These are phyloP conservation scores for Brachyistius frenatus DNA, from an alignment of 2,113 vertebrate species.

Conservation along the genomic window DNA sequence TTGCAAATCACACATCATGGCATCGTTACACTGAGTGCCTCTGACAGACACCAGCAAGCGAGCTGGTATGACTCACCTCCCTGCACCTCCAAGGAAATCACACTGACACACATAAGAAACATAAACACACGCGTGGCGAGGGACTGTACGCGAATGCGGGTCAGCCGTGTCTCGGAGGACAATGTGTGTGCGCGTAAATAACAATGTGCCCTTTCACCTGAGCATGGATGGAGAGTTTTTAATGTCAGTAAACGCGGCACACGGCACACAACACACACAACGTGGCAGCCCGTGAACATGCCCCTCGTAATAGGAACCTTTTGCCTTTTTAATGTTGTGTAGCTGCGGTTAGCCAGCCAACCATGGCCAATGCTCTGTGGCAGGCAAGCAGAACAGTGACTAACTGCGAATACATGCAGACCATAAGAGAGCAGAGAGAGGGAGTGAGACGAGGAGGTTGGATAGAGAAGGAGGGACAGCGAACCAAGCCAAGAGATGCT, in stretches of 20 bases:
- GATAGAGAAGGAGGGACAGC: constrained; percentile 19
- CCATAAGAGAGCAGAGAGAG: constrained; percentile 44
- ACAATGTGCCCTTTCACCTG: constrained; percentile 54
- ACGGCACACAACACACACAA: constrained; percentile 15
- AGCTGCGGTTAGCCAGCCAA: constrained; percentile 65
- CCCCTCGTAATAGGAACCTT: constrained; percentile 23
- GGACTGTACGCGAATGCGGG: constrained; percentile 23
- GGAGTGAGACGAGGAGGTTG: constrained; percentile 4
- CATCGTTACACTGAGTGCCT: constrained; percentile 33
- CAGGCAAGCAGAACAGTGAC: constrained; percentile 64
- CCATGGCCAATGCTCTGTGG: constrained; percentile 68
- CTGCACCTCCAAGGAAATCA: constrained; percentile 62
- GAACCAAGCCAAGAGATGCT: constrained; percentile 28
- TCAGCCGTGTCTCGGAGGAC: constrained; percentile 37
- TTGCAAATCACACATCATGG: constrained; percentile 64
- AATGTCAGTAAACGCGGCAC: constrained; percentile 39
- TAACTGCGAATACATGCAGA: constrained; percentile 62
- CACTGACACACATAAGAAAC: constrained; percentile 44
- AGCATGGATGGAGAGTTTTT: constrained; percentile 15
- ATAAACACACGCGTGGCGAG: not conserved
- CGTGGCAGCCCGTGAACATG: constrained; percentile 48
- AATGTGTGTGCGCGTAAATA: constrained; percentile 30
- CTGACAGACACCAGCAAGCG: constrained; percentile 51
- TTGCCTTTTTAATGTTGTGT: constrained; percentile 67
- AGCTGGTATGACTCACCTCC: constrained; percentile 72